Evolutionary conservation across 2,888 invertebrate species (phyloP).

Genomic region (Melanostoma mellinum): DNA sequence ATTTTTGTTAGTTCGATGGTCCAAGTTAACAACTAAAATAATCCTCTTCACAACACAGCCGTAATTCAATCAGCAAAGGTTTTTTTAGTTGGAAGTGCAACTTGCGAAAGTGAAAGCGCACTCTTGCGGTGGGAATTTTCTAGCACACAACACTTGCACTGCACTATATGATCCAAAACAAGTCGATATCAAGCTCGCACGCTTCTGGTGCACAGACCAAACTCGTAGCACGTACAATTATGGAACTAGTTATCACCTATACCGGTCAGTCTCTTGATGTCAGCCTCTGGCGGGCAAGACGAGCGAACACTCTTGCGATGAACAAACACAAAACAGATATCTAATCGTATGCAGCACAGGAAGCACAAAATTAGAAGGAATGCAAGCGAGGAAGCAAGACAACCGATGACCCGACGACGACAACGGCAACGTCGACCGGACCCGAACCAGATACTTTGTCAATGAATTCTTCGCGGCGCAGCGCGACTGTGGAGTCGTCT

Average conservation of each 20-base stretch:
- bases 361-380: conserved; percentile 71
- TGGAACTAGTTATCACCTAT: conserved; percentile 65
- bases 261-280: conserved; percentile 52
- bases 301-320: conserved; percentile 26
- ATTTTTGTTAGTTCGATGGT: conserved; percentile 64
- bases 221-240: conserved; percentile 20
- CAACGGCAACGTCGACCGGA: conserved; percentile 32
- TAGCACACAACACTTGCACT: conserved; percentile 54
- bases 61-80: conserved; percentile 27
- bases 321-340: conserved; percentile 48
- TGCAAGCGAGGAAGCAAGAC: conserved; percentile 69
- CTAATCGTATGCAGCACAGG: conserved; percentile 64
- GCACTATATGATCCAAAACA: conserved; percentile 47
- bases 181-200: conserved; percentile 39
- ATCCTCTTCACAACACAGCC: conserved; percentile 29
- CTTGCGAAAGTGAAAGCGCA: conserved; percentile 66
- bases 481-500: conserved; percentile 47
- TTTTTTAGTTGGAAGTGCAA: conserved; percentile 13
- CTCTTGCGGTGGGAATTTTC: conserved; percentile 56
- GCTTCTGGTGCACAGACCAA: conserved; percentile 41
- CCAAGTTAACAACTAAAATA: conserved; percentile 37
- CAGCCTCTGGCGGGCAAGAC: conserved; percentile 23
- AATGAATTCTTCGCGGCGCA: conserved; percentile 54
- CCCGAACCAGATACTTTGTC: conserved; percentile 58
- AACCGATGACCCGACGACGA: conserved; percentile 31